Evolutionary conservation across 2,888 invertebrate species (phyloP).

Genomic region (Drosophila tripunctata): DNA sequence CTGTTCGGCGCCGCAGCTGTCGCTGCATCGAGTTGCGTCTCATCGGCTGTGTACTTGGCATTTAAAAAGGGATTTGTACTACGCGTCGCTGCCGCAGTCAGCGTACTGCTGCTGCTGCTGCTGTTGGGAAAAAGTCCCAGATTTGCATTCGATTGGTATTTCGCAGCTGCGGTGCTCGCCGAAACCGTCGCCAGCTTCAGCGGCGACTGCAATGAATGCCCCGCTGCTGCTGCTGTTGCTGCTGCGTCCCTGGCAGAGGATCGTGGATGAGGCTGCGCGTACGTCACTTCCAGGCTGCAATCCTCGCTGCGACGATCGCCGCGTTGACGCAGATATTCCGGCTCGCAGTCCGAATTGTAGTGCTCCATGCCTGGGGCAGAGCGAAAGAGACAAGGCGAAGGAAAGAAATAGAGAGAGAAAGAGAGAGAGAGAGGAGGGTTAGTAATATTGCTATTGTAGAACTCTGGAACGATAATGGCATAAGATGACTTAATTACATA

Average conservation of each 20-base stretch:
- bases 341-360: conserved; percentile 89
- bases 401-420: not conserved
- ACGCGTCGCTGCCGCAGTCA: conserved; percentile 54
- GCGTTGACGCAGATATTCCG: conserved; percentile 73
- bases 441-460: no score
- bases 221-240: conserved; percentile 15
- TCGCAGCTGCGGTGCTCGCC: conserved; percentile 49
- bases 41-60: conserved; percentile 78
- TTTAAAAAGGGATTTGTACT: conserved; percentile 83
- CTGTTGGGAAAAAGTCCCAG: conserved; percentile 62
- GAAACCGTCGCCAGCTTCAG: conserved; percentile 60
- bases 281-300: conserved; percentile 58
- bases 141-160: conserved; percentile 71
- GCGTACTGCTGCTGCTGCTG: conserved; percentile 48
- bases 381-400: not conserved
- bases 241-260: conserved; percentile 8
- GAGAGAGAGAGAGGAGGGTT: not conserved
- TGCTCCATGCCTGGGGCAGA: conserved; percentile 85
- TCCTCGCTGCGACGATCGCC: conserved; percentile 52
- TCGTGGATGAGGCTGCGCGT: conserved; percentile 65
- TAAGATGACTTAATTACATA: no score
- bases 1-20: conserved; percentile 57
- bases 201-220: conserved; percentile 72
- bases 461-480: no score
- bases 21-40: conserved; percentile 59